Evolutionary conservation across 2,797 vertebrate genomes (phyloP).

Genomic region (Neoniphon sammara): DNA sequence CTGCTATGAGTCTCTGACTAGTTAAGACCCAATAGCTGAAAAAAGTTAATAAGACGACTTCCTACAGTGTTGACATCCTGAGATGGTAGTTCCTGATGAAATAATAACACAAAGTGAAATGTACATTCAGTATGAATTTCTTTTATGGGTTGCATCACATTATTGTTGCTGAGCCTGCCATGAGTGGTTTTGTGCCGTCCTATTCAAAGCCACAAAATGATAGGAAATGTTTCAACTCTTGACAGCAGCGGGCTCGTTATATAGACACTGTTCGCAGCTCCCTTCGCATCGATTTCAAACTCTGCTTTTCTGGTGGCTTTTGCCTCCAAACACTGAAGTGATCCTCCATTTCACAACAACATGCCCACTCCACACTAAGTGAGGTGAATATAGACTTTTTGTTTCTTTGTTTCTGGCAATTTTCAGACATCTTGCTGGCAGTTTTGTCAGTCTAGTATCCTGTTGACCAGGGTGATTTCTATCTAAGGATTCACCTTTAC

Average conservation of each 20-base stretch:
- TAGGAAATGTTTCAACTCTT: not conserved
- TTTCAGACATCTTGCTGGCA: constrained; percentile 26
- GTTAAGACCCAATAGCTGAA: not conserved
- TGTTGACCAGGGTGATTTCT: constrained; percentile 28
- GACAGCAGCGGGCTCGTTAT: constrained; percentile 9
- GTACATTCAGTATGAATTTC: not conserved
- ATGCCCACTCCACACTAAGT: constrained; percentile 29
- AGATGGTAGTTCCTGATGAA: not conserved
- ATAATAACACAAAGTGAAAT: constrained; percentile 1
- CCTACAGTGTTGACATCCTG: not conserved
- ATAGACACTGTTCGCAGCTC: not conserved
- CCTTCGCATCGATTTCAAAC: constrained; percentile 39
- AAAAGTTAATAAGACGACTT: not conserved
- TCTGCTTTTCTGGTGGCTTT: constrained; percentile 27
- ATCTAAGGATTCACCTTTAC: constrained; percentile 43
- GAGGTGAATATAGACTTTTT: constrained; percentile 39
- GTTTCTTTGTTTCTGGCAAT: constrained; percentile 18
- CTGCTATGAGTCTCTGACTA: not conserved
- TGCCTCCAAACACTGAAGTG: constrained; percentile 22
- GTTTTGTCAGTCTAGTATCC: constrained; percentile 29
- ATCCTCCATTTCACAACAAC: constrained; percentile 33
- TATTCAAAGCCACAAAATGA: not conserved
- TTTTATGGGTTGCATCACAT: not conserved
- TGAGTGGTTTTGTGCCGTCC: not conserved
- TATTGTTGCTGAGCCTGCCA: constrained; percentile 2